Evolutionary conservation across 2,888 invertebrate genomes (phyloP).

Genomic region (Hirtodrosophila duncani): DNA sequence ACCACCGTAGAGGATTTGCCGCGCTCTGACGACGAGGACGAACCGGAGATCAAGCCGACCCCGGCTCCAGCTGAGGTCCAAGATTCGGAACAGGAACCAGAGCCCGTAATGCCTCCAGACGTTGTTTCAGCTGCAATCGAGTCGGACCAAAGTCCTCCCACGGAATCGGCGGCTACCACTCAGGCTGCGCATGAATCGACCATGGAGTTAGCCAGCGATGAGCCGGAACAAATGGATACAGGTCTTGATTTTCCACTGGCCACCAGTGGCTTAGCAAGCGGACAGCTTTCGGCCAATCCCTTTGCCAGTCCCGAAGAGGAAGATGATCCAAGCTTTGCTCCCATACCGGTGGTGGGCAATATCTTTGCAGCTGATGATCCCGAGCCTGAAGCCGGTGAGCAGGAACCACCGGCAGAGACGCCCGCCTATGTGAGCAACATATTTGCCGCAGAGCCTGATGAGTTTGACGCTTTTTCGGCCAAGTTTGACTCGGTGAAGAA

Average conservation of each 20-base stretch:
- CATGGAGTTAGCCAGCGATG: slow-evolving; percentile 25
- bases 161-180: slow-evolving; percentile 67
- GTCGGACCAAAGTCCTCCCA: slow-evolving; percentile 70
- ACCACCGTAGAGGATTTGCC: slow-evolving; percentile 78
- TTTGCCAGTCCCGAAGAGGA: slow-evolving; percentile 79
- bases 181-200: slow-evolving; percentile 57
- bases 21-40: slow-evolving; percentile 77
- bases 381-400: slow-evolving; percentile 40
- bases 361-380: slow-evolving; percentile 64
- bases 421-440: slow-evolving; percentile 61
- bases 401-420: slow-evolving; percentile 44
- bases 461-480: slow-evolving; percentile 92
- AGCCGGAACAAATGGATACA: slow-evolving; percentile 75
- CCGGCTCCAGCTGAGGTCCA: slow-evolving; percentile 7
- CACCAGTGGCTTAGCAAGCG: slow-evolving; percentile 68
- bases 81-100: slow-evolving; percentile 24
- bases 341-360: slow-evolving; percentile 50
- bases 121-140: too few relatives aligned
- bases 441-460: slow-evolving; percentile 80
- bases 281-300: slow-evolving; percentile 79
- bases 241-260: slow-evolving; percentile 73
- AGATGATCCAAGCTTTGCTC: slow-evolving; percentile 60
- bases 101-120: too few relatives aligned
- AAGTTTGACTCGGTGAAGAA: slow-evolving; percentile 86
- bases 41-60: slow-evolving; percentile 42